Evolutionary conservation across 2,113 vertebrate species (phyloP).

Genomic region (Zingel zingel): DNA sequence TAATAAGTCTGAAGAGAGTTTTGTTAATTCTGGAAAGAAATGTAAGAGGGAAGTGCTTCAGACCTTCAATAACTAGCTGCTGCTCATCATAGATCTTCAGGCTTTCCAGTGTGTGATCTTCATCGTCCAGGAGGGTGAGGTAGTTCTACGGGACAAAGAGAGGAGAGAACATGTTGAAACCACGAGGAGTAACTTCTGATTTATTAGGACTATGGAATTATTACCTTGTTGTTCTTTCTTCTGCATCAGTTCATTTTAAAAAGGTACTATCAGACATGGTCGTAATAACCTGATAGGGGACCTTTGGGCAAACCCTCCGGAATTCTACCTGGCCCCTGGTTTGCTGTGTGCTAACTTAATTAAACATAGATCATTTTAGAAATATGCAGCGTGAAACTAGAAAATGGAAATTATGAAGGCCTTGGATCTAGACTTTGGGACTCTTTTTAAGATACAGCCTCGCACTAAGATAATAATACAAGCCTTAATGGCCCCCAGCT

Average conservation of each 20-base stretch:
- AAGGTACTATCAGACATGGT: neutral
- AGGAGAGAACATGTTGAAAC: neutral
- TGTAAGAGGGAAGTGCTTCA: neutral
- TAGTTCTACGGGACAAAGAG: slow-evolving; percentile 87
- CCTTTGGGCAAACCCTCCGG: neutral
- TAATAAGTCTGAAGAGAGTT: neutral
- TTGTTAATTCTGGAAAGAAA: neutral
- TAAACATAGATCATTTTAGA: neutral
- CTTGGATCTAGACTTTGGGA: neutral
- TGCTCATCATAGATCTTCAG: slow-evolving; percentile 98
- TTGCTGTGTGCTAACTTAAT: neutral
- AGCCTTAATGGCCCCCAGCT: no score
- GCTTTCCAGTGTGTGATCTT: slow-evolving; percentile 95
- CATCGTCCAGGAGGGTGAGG: slow-evolving; percentile 96
- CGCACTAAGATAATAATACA: neutral
- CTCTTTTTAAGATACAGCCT: neutral
- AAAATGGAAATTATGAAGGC: neutral
- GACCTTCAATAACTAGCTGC: slow-evolving; percentile 98
- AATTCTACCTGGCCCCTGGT: neutral
- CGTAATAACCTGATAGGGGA: neutral
- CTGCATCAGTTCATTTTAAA: neutral
- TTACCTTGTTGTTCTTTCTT: neutral
- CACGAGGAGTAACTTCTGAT: neutral
- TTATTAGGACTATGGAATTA: neutral
- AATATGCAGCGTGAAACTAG: neutral